Evolutionary conservation across 2,888 invertebrate genomes (phyloP), one percentile per base, ranked within the genome.

Genomic region (Heliconius sara): DNA sequence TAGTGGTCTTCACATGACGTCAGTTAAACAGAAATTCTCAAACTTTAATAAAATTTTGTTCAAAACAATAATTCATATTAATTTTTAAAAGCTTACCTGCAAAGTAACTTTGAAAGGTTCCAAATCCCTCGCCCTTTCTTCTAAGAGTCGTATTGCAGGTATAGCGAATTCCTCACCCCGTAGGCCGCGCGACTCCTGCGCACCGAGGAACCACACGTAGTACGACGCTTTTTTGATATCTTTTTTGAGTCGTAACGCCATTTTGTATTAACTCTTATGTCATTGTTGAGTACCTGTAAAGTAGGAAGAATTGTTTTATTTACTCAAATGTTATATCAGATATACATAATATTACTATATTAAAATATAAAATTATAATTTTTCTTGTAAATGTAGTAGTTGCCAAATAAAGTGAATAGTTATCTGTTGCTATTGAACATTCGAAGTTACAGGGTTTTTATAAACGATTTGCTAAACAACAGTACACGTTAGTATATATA

Each of bases 191-290:
- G 98, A 98, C 95, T 99, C 99, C 95, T 99, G 98, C 86, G 99
- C 99, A 34, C 99, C 99, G 88, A 99, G 96, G 95, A 99, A 98
- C 97, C 98, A 98, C 83, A 98, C 98, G 94, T 98, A 98, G 95
- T 98, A 98, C 63, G 98, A 98, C 81, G 98, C 98, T 90, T 98
- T 98, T 94, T 98, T 98, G 87, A 98, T 97, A 91, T 98, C 98
- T 92, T 98, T 98, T 91, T 97, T 97, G 86, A 97, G 92, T 94
- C 97, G 96, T 89, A 97, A 95, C 91, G 97, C 97, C 97, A 97
- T 97, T 89, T 95, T 96, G 90, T 81, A 76, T 77, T 74, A 82
- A 80, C 81, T 84, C 84, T 88, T 95, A 94, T 93, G 94, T 88
- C 95, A 95, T 95, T 89, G 92, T 94, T 90, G 87, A 83, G 79